Conservation (phyloP, 92 coral and sea anemone genomes). For the Phenganax subtilis region DNA sequence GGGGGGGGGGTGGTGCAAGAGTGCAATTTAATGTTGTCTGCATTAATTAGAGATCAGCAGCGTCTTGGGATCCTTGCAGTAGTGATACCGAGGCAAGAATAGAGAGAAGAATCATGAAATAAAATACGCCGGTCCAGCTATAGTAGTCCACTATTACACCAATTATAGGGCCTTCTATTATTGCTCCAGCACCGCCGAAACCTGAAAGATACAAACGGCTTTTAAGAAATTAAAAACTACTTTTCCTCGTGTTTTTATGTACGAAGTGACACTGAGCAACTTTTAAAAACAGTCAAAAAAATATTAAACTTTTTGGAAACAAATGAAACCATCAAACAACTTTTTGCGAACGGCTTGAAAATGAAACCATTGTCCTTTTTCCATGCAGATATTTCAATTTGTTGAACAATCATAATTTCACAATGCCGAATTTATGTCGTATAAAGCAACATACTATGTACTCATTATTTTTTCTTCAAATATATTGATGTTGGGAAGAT, state of each 20-base stretch:
- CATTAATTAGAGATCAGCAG: background rate
- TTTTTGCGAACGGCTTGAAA: no score
- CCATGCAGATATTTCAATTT: no score
- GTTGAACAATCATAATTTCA: no score
- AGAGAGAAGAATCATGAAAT: slow-evolving; percentile 75
- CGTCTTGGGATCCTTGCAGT: slow-evolving; percentile 56
- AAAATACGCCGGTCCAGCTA: slow-evolving; percentile 91
- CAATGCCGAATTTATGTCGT: no score
- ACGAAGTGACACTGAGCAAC: background rate
- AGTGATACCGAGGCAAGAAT: slow-evolving; percentile 65
- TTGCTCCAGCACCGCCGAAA: slow-evolving; percentile 86
- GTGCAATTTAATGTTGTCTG: no score
- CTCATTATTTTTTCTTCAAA: no score
- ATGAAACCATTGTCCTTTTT: no score
- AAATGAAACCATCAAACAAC: no score
- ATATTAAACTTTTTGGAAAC: background rate
- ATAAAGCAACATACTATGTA: no score
- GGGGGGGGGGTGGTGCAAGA: no score
- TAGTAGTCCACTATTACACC: slow-evolving; percentile 78
- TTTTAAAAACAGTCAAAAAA: background rate
- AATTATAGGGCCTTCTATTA: slow-evolving; percentile 82
- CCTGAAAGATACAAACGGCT: slow-evolving; percentile 47
- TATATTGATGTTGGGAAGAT: no score
- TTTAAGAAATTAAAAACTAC: background rate
- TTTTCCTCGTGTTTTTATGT: background rate